Conservation (phyloP, 2,888 invertebrate species). For the Chrysotoxum bicinctum region DNA sequence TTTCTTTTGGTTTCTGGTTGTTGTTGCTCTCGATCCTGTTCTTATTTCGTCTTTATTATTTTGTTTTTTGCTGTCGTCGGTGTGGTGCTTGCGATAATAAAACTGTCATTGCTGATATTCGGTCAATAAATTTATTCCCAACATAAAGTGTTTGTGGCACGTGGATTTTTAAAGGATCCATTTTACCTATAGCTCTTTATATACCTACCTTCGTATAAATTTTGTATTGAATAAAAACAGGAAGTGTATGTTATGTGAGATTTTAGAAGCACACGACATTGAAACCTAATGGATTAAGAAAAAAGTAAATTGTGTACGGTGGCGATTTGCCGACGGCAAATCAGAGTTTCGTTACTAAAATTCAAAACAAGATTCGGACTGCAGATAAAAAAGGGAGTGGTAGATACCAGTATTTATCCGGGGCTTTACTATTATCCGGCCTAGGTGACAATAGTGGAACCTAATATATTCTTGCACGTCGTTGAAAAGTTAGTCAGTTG, state of each 20-base stretch:
- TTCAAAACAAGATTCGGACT: no score
- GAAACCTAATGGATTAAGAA: background rate
- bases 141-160: conserved; percentile 74
- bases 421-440: no score
- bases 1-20: conserved; percentile 46
- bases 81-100: conserved; percentile 77
- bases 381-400: no score
- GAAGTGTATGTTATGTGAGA: background rate
- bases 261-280: background rate
- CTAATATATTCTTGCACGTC: no score
- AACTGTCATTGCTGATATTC: conserved; percentile 77
- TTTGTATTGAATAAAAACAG: background rate
- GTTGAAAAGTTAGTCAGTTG: no score
- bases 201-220: background rate
- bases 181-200: background rate
- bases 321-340: background rate
- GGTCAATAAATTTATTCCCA: conserved; percentile 78
- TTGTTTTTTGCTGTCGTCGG: conserved; percentile 72
- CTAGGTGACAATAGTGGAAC: no score
- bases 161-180: conserved; percentile 58
- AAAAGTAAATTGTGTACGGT: background rate
- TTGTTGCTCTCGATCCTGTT: conserved; percentile 4
- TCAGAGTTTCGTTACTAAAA: background rate
- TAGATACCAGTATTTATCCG: no score
- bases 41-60: background rate